These are phyloP conservation scores for Petaurus breviceps DNA, from an alignment of 2,113 vertebrate genomes.

Conservation along the genomic window DNA sequence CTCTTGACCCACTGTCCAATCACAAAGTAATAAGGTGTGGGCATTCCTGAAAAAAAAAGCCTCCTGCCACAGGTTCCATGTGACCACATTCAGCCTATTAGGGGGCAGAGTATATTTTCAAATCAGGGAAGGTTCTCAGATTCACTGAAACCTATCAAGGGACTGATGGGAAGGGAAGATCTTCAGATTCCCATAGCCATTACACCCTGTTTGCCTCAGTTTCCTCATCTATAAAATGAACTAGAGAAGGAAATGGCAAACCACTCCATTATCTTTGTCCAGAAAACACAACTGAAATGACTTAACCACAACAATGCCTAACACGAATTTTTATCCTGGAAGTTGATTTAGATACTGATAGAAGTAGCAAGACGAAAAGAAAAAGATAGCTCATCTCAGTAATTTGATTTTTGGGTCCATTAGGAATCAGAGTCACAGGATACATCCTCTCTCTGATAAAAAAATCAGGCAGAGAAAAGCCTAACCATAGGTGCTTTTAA, in stretches of 20 bases:
- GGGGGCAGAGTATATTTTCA: too few relatives aligned
- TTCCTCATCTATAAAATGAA: background rate
- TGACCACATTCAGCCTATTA: too few relatives aligned
- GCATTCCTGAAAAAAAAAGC: too few relatives aligned
- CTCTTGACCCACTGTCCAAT: too few relatives aligned
- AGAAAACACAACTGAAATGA: background rate
- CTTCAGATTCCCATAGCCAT: too few relatives aligned
- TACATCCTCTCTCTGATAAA: background rate
- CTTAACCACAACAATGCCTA: background rate
- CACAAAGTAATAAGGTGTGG: too few relatives aligned
- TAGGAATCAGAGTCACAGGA: background rate
- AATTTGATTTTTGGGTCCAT: background rate
- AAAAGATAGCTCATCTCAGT: background rate
- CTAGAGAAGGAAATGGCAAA: too few relatives aligned
- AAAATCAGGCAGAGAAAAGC: background rate
- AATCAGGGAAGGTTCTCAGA: too few relatives aligned
- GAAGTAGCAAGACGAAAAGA: constrained; percentile 11
- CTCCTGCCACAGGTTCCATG: too few relatives aligned
- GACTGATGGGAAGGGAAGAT: too few relatives aligned
- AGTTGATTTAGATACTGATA: background rate
- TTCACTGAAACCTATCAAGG: too few relatives aligned
- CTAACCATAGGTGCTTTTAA: background rate
- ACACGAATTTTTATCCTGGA: constrained; percentile 25
- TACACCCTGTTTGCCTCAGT: background rate
- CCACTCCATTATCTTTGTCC: background rate